Evolutionary conservation across 2,113 vertebrate genomes (phyloP).

Genomic region (Platycercus adscitus): DNA sequence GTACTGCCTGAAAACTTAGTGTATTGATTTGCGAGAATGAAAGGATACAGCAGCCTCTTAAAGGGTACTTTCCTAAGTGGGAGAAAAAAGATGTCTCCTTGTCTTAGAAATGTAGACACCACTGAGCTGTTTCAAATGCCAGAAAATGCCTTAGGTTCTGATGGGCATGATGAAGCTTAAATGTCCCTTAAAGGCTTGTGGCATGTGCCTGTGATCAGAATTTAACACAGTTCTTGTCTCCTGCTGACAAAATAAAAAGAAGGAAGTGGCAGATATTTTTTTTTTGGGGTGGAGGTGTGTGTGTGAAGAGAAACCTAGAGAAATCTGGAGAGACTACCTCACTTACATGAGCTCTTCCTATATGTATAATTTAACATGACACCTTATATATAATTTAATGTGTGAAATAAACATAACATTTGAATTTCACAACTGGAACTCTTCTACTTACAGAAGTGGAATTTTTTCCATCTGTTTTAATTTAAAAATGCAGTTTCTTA

Average conservation of each 20-base stretch:
- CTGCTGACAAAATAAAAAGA: slow-evolving; percentile 23
- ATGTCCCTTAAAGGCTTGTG: slow-evolving; percentile 3
- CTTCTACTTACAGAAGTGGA: slow-evolving; percentile 9
- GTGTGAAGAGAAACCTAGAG: neutral
- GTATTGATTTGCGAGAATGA: neutral
- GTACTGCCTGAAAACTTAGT: neutral
- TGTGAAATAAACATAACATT: slow-evolving; percentile 62
- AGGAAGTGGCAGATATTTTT: neutral
- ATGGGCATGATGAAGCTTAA: neutral
- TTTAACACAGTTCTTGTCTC: neutral
- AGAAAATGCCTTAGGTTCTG: neutral
- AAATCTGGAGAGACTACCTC: slow-evolving; percentile 41
- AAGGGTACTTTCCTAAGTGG: neutral
- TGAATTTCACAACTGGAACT: slow-evolving; percentile 62
- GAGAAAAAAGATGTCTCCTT: neutral
- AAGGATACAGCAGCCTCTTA: neutral
- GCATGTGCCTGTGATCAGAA: neutral
- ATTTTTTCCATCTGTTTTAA: neutral
- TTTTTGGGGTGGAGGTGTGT: neutral
- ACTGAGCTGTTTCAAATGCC: neutral
- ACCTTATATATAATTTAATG: slow-evolving; percentile 67
- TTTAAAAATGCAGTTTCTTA: neutral
- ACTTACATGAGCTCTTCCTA: slow-evolving; percentile 43
- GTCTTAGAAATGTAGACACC: neutral
- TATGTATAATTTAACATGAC: slow-evolving; percentile 68